Conservation (phyloP, 2,888 invertebrate species). For the Parapristionchus giblindavisi region DNA sequence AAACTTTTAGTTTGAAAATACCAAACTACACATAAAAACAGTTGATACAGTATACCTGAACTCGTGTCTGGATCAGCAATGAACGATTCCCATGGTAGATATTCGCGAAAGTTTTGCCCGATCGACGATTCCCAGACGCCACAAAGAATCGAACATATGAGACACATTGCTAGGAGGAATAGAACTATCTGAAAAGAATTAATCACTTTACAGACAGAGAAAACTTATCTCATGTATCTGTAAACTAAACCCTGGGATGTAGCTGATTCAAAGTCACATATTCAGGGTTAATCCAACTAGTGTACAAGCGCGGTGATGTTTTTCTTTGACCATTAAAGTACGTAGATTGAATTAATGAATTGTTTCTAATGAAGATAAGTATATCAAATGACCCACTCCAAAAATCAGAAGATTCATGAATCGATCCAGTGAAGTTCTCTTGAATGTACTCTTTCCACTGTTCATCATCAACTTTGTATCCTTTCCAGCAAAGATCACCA, state of each 20-base stretch:
- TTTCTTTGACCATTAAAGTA: no score
- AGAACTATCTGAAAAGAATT: constrained; percentile 86
- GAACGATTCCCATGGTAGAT: constrained; percentile 65
- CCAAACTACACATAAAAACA: no score
- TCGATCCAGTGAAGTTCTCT: constrained; percentile 97
- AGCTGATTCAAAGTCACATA: no score
- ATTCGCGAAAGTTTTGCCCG: constrained; percentile 72
- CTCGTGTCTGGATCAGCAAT: constrained; percentile 45
- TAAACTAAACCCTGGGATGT: no score
- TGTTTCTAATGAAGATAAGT: no score
- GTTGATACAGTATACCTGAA: no score
- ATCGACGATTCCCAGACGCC: constrained; percentile 96
- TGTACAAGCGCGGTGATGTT: no score
- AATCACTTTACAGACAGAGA: neutral
- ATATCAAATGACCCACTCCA: constrained; percentile 88
- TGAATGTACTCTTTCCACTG: constrained; percentile 98
- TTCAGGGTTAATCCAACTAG: no score
- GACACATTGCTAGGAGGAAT: constrained; percentile 94
- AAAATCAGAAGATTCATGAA: constrained; percentile 98
- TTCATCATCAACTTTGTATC: constrained; percentile 99
- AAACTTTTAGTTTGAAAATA: no score
- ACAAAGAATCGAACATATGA: constrained; percentile 95
- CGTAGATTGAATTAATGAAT: no score
- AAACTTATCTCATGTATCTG: no score
- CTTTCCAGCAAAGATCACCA: constrained; percentile 90